Base-by-base conservation (phyloP, 2,797 vertebrate species). In the Setipinna tenuifilis region DNA sequence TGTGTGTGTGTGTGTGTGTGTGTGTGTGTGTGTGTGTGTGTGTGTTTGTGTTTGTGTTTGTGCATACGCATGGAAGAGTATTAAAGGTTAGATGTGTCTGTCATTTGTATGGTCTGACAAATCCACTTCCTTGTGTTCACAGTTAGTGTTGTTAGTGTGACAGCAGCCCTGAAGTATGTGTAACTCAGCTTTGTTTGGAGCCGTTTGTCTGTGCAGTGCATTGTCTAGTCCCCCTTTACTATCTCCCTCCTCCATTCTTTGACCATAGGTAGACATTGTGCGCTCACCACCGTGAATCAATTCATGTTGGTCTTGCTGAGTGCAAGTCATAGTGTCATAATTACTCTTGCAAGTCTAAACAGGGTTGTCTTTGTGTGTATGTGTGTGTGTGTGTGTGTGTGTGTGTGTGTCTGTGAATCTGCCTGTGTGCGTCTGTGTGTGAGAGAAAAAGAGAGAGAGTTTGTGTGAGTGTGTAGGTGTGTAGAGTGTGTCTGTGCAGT, bases 311-410 rank as follows among this genome's bases (percentile, higher is more conserved):
- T 7, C 35, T 78, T 78, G 31, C 71, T 44, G 71, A 78, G 71
- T 31, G 21, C 71, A 44, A 78, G 71, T 78, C 71, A 78, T 78
- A 21, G 31, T 41, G 71, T 78, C 31, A 44, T 78, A 78, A 78
- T 41, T 21, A 78, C 71, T 78, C 35, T 41, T 44, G 35, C 71
- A 78, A 78, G 71, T 78, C 71, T 78, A 78, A 78, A 78, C 71
- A 78, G 71, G 71, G 71, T 71, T 71, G 25, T 71, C 86, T 83
- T 83, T 80, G 54, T 85, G 83, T 83, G 59, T 82, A 68, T 2
- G 46, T 85, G 61, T 61, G 44, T 83, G 82, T 81, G 83, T 87
- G 61, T 44, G 83, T 23, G 25, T 58, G 68, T 41, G 48, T 80
- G 83, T 80, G 48, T 80, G 68, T 61, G 31, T 59, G 54, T 81